phyloP scores from a whole-genome alignment of 2,888 invertebrate species.

The Drosophila colorata region DNA sequence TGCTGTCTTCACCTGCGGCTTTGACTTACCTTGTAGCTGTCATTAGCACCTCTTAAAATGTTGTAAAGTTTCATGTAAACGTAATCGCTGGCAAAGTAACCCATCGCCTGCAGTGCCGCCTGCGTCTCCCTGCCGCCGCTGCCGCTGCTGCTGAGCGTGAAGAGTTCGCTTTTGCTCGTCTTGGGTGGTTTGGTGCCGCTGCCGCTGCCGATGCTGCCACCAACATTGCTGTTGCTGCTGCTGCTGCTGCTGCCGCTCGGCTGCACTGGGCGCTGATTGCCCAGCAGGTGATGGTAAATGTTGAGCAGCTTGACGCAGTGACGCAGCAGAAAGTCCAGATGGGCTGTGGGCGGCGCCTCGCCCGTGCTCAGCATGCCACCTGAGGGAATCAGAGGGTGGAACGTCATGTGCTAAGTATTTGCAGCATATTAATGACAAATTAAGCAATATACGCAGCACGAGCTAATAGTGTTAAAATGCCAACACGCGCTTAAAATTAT shows the following conservation, averaged over 20 bases:
- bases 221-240: background rate
- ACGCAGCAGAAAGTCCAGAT: conserved; percentile 79
- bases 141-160: conserved; percentile 60
- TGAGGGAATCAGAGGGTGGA: conserved; percentile 24
- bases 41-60: conserved; percentile 91
- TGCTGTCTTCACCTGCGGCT: conserved; percentile 49
- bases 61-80: conserved; percentile 95
- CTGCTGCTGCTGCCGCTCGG: conserved; percentile 22
- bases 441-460: conserved; percentile 44
- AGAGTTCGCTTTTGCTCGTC: conserved; percentile 80
- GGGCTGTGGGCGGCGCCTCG: conserved; percentile 40
- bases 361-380: conserved; percentile 67
- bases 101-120: conserved; percentile 83
- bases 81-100: conserved; percentile 89
- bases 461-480: conserved; percentile 69
- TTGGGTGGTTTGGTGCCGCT: conserved; percentile 62
- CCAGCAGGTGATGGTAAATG: conserved; percentile 84
- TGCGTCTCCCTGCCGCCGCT: conserved; percentile 61
- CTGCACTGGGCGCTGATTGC: conserved; percentile 83
- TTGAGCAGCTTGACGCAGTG: conserved; percentile 85
- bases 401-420: conserved; percentile 9
- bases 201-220: background rate
- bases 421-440: conserved; percentile 66
- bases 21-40: conserved; percentile 92
- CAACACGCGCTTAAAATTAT: conserved; percentile 55